phyloP scores from a whole-genome alignment of 2,797 vertebrate genomes.

The Acanthurus lineatus region DNA sequence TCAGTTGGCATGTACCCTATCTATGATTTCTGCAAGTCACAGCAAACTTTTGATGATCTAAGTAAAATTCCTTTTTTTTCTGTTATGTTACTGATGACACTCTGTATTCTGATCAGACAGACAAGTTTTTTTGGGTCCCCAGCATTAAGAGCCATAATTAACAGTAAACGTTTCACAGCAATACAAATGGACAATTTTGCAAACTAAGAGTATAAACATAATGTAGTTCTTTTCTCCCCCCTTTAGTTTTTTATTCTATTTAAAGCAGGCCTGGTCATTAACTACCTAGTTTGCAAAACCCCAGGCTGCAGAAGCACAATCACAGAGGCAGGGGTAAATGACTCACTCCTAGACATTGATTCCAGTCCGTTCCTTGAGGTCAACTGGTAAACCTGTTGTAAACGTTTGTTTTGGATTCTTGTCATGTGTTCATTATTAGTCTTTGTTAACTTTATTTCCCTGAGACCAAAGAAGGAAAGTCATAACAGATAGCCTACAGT shows the following conservation, averaged over 20 bases:
- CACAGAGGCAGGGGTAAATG: constrained; percentile 29
- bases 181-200: constrained; percentile 25
- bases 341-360: constrained; percentile 36
- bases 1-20: neutral
- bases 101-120: constrained; percentile 16
- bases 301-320: constrained; percentile 24
- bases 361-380: constrained; percentile 31
- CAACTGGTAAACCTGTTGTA: constrained; percentile 38
- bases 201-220: constrained; percentile 8
- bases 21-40: neutral
- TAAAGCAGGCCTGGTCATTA: constrained; percentile 31
- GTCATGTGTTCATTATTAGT: constrained; percentile 19
- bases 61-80: constrained; percentile 1
- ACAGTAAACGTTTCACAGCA: constrained; percentile 18
- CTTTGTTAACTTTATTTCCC: constrained; percentile 12
- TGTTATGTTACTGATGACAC: constrained; percentile 21
- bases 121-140: neutral
- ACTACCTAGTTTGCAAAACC: constrained; percentile 25
- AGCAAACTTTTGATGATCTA: constrained; percentile 27
- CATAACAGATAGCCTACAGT: neutral
- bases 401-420: constrained; percentile 33
- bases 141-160: constrained; percentile 37
- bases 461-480: neutral
- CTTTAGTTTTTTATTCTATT: constrained; percentile 30
- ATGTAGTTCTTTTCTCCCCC: neutral